phyloP scores from a whole-genome alignment of 37 sponge, comb jelly and placozoan species.

The Ianthella basta region DNA sequence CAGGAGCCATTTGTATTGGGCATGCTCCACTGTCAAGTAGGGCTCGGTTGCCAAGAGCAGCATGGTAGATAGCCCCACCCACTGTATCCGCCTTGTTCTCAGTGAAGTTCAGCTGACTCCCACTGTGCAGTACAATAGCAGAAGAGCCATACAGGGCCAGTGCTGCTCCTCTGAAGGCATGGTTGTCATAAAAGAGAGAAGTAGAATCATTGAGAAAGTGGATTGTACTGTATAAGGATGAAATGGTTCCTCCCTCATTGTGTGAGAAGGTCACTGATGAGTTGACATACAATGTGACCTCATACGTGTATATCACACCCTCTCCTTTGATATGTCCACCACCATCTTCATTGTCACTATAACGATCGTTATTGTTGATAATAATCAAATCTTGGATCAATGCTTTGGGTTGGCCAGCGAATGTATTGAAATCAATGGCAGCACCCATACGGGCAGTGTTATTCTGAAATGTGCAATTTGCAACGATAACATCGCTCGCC shows the following conservation, averaged over 20 bases:
- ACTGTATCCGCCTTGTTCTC: constrained; percentile 31
- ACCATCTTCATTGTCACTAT: not conserved
- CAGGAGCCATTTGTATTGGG: constrained; percentile 26
- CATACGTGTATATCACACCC: not conserved
- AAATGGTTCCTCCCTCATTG: not conserved
- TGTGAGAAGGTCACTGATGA: not conserved
- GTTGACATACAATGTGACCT: not conserved
- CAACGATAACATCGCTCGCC: not conserved
- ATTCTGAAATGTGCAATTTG: not conserved
- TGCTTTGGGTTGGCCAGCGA: not conserved
- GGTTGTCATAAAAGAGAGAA: not conserved
- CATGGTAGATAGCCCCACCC: constrained; percentile 66
- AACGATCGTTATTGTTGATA: not conserved
- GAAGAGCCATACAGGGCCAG: constrained; percentile 44
- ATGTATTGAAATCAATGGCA: not conserved
- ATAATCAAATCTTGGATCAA: not conserved
- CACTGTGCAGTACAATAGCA: not conserved
- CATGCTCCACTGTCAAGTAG: constrained; percentile 38
- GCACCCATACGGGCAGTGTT: constrained; percentile 22
- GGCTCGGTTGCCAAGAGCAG: constrained; percentile 20
- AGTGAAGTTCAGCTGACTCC: constrained; percentile 34
- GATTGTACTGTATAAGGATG: not conserved
- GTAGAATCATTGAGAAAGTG: not conserved
- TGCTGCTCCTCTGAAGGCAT: constrained; percentile 18
- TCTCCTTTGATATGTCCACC: not conserved